A percentile compares a stretch with the other conserved stretches of the same genome.
These are phyloP conservation scores for Lymantria dispar DNA, from an alignment of 2,888 invertebrate species.

Conservation along the genomic window DNA sequence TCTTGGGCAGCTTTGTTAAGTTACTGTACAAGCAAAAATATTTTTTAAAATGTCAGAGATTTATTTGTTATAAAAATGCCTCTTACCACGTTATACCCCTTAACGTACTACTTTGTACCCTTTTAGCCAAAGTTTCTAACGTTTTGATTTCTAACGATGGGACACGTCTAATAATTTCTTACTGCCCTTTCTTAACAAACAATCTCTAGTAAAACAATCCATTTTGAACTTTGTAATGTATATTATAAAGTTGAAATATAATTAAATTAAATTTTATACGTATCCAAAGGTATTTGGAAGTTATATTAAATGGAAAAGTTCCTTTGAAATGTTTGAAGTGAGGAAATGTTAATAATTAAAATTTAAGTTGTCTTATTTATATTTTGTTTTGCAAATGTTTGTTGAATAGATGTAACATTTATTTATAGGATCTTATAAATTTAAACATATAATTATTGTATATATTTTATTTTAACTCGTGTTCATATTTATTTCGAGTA, in stretches of 20 bases:
- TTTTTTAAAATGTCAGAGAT: no score
- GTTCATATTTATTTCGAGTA: no score
- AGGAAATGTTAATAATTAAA: conserved; percentile 56
- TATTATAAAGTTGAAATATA: conserved; percentile 16
- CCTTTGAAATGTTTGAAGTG: conserved; percentile 37
- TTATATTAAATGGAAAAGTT: conserved; percentile 56
- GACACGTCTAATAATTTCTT: conserved; percentile 69
- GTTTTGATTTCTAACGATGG: conserved; percentile 76
- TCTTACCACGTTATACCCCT: conserved; percentile 33
- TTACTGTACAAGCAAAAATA: no score
- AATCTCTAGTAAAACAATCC: conserved; percentile 2
- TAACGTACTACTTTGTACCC: conserved; percentile 26
- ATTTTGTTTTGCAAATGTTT: not conserved
- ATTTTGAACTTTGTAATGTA: conserved; percentile 14
- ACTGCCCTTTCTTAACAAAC: conserved; percentile 25
- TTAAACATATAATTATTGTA: no score
- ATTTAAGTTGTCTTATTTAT: conserved; percentile 31
- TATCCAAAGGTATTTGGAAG: conserved; percentile 48
- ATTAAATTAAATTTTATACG: conserved; percentile 2
- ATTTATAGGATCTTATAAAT: no score
- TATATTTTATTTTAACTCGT: no score
- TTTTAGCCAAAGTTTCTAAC: conserved; percentile 47
- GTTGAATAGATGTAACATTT: no score
- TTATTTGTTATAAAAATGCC: conserved; percentile 8
- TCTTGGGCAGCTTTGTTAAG: no score